These are phyloP conservation scores for Parauchenoglanis ngamensis DNA, from an alignment of 2,797 vertebrate genomes.

Conservation along the genomic window DNA sequence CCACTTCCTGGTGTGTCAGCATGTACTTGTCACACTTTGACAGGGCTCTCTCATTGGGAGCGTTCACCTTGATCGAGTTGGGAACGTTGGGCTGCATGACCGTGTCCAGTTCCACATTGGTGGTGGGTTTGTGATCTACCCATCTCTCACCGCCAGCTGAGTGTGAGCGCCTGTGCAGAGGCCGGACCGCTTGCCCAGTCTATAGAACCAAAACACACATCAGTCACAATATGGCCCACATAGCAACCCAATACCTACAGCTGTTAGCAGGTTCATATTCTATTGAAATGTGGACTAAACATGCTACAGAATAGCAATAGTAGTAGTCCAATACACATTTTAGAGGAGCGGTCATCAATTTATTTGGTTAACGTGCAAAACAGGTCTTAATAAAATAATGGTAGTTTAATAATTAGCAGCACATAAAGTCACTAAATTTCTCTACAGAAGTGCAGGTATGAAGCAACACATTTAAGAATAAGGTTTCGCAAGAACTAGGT, in stretches of 20 bases:
- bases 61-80: constrained; percentile 85
- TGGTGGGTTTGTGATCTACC: constrained; percentile 92
- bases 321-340: not conserved
- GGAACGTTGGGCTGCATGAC: constrained; percentile 90
- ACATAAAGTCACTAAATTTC: not conserved
- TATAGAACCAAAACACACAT: constrained; percentile 72
- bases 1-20: constrained; percentile 94
- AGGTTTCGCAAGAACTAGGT: not conserved
- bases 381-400: constrained; percentile 21
- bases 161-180: constrained; percentile 82
- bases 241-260: not conserved
- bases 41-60: constrained; percentile 87
- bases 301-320: constrained; percentile 47
- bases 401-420: constrained; percentile 16
- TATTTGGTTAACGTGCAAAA: constrained; percentile 49
- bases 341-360: constrained; percentile 15
- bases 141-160: constrained; percentile 90
- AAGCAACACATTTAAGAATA: constrained; percentile 13
- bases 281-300: constrained; percentile 61
- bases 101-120: constrained; percentile 86
- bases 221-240: not conserved
- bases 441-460: constrained; percentile 12
- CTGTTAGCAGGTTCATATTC: constrained; percentile 19
- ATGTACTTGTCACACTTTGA: constrained; percentile 94
- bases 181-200: constrained; percentile 77